These are phyloP conservation scores for Enhydra lutris DNA, from an alignment of 2,113 vertebrate species.

Conservation along the genomic window DNA sequence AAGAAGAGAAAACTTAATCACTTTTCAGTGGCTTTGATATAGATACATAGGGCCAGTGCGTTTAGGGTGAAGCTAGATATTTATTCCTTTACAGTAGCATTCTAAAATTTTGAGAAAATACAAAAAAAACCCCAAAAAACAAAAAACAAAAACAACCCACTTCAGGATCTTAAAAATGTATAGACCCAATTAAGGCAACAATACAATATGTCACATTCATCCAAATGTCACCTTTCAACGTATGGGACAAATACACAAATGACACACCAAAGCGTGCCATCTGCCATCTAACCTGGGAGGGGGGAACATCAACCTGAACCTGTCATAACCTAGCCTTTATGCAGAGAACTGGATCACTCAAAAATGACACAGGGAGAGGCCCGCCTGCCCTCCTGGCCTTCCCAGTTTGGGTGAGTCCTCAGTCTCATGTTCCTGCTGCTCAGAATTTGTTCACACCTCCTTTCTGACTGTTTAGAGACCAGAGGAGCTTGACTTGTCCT, in stretches of 20 bases:
- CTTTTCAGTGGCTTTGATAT: not conserved
- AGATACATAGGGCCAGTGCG: no score
- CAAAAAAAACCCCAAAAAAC: not conserved
- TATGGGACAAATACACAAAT: not conserved
- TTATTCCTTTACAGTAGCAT: not conserved
- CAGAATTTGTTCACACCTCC: not conserved
- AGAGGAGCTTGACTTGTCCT: not conserved
- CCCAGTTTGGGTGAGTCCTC: not conserved
- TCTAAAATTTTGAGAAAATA: not conserved
- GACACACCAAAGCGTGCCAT: not conserved
- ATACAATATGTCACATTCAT: not conserved
- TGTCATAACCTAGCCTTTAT: not conserved
- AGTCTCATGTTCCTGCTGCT: not conserved
- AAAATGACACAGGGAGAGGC: not conserved
- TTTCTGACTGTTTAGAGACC: not conserved
- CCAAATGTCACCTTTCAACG: not conserved
- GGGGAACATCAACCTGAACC: not conserved
- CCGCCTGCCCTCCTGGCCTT: not conserved
- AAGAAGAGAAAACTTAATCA: not conserved
- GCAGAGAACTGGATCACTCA: not conserved
- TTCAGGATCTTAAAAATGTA: not conserved
- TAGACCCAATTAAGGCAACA: not conserved
- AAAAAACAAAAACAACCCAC: no score
- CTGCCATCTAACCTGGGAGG: not conserved
- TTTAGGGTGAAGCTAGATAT: not conserved